A percentile compares a stretch with the other conserved stretches of the same genome.
Evolutionary conservation across 2,797 vertebrate species (phyloP).

Genomic region (Schizothorax lantsangensis): DNA sequence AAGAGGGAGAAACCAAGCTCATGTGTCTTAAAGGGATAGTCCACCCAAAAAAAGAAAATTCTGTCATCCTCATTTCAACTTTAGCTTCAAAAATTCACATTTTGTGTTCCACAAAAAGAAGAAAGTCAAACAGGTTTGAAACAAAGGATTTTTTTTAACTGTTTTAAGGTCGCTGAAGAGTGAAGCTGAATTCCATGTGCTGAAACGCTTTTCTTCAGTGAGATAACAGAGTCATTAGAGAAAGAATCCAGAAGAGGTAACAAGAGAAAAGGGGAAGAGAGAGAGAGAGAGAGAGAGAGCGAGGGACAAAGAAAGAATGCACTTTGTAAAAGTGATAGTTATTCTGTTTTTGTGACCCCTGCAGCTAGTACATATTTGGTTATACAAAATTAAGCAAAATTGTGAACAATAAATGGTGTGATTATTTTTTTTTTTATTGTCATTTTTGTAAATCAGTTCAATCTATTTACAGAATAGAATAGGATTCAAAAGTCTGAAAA

Average conservation of each 20-base stretch:
- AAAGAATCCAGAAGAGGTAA: not conserved
- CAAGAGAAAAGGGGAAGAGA: not conserved
- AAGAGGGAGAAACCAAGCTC: not conserved
- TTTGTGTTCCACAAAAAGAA: not conserved
- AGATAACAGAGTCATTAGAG: constrained; percentile 25
- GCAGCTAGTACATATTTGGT: not conserved
- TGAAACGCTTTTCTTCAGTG: not conserved
- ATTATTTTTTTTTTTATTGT: not conserved
- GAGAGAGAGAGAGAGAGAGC: too few relatives aligned
- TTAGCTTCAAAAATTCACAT: not conserved
- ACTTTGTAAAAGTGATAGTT: not conserved
- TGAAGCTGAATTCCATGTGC: not conserved
- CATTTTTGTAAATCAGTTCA: not conserved
- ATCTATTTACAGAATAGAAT: not conserved
- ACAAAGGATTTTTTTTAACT: not conserved
- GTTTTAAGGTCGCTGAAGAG: not conserved
- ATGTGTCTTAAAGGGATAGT: not conserved
- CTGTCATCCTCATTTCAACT: constrained; percentile 1
- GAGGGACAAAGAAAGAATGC: not conserved
- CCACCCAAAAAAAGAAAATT: not conserved
- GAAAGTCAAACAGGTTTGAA: not conserved
- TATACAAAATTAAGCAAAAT: not conserved
- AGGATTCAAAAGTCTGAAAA: not conserved
- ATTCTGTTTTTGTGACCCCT: not conserved
- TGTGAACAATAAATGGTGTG: not conserved